Evolutionary conservation across 2,797 vertebrate genomes (phyloP), one percentile per base, ranked within the genome.

Genomic region (Schizopygopsis pylzovi): DNA sequence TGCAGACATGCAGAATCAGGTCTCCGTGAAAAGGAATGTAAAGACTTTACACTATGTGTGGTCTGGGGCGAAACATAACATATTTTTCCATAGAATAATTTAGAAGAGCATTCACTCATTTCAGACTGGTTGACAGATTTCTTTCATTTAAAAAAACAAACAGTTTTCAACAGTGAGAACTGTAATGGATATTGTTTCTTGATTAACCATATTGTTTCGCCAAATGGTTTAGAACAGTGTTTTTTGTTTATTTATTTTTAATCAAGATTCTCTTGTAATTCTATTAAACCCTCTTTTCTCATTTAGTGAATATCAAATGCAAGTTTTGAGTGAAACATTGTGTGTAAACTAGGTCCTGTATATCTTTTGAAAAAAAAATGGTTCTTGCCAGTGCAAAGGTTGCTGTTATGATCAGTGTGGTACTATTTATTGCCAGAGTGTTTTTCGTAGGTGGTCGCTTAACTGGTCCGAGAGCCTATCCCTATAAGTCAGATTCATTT

Each of bases 1-100:
- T 89, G 84, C 84, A 81, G 43, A 65, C 63, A 63, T 70, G 72
- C n/a, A 88, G 59, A 83, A 79, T 83, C 68, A 79, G 39, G 63
- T 63, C 20, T 75, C 43, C 0, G 12, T 56, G 70, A 59, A 63
- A 59, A 81, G 37, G 49, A 70, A 82, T 9, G 56, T 83, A 39
- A 76, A 80, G 41, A 81, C 70, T 28, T 80, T 33, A 56, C 45
- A 16, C 39, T 63, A 12, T 84, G 59, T 67, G 80, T 87, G 83
- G 65, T 89, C 70, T 39, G 61, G 68, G 28, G 28, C 12, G 11
- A 56, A 81, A 59, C 45, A 0, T 70, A 77, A 37, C 63, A 81
- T 4, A 49, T 84, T 54, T 39, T 82, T 70, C 41, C n/a, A 47
- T 84, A 56, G 39, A 84, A 73, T 85, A 4, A 47, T 82, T 52